Conservation (phyloP, 2,113 vertebrate genomes). For the Nesoenas mayeri region DNA sequence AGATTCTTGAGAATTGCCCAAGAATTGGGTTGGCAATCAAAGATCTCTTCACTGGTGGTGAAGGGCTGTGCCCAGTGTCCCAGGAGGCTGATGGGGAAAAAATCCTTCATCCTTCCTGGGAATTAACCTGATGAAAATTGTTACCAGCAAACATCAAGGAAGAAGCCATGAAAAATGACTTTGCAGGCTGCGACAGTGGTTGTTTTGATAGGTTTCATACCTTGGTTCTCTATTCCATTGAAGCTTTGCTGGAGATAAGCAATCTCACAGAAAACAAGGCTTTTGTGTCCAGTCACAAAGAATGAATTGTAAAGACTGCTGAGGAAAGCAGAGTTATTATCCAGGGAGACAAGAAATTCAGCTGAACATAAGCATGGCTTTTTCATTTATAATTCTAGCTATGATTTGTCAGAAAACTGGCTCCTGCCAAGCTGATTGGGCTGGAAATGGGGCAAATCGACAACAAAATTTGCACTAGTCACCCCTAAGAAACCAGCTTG, state of each 20-base stretch:
- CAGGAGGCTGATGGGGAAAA: neutral
- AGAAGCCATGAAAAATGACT: neutral
- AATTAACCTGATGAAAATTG: neutral
- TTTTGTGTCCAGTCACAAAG: conserved; percentile 33
- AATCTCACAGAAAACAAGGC: neutral
- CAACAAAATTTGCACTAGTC: neutral
- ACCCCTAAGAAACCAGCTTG: neutral
- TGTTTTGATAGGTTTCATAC: conserved; percentile 2
- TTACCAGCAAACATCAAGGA: neutral
- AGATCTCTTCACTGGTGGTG: neutral
- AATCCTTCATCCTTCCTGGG: neutral
- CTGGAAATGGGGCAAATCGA: neutral
- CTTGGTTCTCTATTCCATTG: neutral
- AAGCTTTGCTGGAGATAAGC: conserved; percentile 17
- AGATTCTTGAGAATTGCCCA: neutral
- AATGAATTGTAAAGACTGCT: neutral
- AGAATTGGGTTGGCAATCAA: neutral
- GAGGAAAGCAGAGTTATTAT: conserved; percentile 7
- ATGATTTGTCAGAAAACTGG: neutral
- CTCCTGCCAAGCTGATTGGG: neutral
- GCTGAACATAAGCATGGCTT: conserved; percentile 1
- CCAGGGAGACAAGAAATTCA: conserved; percentile 10
- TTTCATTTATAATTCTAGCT: neutral
- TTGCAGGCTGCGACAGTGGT: neutral
- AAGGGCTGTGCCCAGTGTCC: neutral